A percentile compares a stretch with the other conserved stretches of the same genome.
Conservation (phyloP, 2,888 invertebrate species). For the Dryobota labecula region DNA sequence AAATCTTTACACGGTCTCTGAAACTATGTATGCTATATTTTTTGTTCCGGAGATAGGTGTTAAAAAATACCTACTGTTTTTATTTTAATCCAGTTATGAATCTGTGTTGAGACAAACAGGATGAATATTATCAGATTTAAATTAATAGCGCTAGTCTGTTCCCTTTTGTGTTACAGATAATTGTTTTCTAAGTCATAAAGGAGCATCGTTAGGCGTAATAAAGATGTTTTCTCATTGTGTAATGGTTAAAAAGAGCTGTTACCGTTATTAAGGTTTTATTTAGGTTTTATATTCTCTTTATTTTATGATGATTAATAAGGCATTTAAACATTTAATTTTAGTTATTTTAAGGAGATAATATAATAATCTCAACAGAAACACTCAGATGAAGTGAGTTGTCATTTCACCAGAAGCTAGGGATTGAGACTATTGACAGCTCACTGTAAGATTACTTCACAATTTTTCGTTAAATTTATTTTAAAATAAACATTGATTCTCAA, state of each 20-base stretch:
- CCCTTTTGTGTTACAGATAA: constrained; percentile 39
- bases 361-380: too few relatives aligned
- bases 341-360: neutral
- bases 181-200: constrained; percentile 45
- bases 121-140: constrained; percentile 33
- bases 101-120: neutral
- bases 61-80: too few relatives aligned
- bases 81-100: neutral
- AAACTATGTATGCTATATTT: too few relatives aligned
- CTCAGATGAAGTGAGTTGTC: too few relatives aligned
- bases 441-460: too few relatives aligned
- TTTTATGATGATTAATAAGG: constrained; percentile 2
- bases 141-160: constrained; percentile 11
- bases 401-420: too few relatives aligned
- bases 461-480: too few relatives aligned
- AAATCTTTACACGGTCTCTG: too few relatives aligned
- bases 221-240: constrained; percentile 35
- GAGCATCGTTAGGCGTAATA: constrained; percentile 31
- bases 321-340: neutral
- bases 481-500: too few relatives aligned
- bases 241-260: constrained; percentile 8
- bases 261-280: neutral
- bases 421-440: too few relatives aligned
- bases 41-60: too few relatives aligned
- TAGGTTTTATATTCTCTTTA: neutral